These are phyloP conservation scores for Scaptomyza pallida DNA, from an alignment of 1,140 invertebrate genomes.

Conservation along the genomic window DNA sequence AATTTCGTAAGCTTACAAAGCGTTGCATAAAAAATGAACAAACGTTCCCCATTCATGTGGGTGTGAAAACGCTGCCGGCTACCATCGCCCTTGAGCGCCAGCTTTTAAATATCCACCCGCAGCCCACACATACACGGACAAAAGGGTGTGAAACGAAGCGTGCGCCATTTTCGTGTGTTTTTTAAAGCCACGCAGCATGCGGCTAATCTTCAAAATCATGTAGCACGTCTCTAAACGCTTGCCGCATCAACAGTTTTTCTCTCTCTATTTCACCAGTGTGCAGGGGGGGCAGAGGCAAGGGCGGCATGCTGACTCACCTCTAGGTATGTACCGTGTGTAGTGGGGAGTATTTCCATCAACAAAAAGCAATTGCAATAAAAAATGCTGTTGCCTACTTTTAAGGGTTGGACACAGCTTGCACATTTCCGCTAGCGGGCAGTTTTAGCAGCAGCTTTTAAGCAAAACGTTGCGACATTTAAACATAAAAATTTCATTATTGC, in stretches of 20 bases:
- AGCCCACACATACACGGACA: conserved; percentile 8
- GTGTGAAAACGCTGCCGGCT: conserved; percentile 63
- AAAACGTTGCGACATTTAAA: conserved; percentile 50
- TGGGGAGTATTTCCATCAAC: conserved; percentile 4
- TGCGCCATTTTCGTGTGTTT: conserved; percentile 69
- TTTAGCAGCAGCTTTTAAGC: conserved; percentile 66
- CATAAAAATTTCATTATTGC: conserved; percentile 76
- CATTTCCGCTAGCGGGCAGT: conserved; percentile 39
- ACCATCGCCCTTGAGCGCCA: conserved; percentile 32
- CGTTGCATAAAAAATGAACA: conserved; percentile 73
- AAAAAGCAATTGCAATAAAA: conserved; percentile 61
- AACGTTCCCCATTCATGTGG: conserved; percentile 60
- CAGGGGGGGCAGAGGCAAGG: background rate
- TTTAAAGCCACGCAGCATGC: conserved; percentile 57
- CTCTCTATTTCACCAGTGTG: conserved; percentile 2
- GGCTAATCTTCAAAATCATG: conserved; percentile 80
- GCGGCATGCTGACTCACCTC: conserved; percentile 64
- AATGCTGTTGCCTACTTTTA: conserved; percentile 68
- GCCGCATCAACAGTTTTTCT: conserved; percentile 68
- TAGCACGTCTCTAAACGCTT: conserved; percentile 65
- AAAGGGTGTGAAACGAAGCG: conserved; percentile 80
- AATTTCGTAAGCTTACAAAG: conserved; percentile 74
- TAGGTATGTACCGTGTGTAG: background rate
- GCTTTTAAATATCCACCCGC: conserved; percentile 34
- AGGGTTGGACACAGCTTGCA: conserved; percentile 67